These are phyloP conservation scores for Brachypalpus laphriformis DNA, from an alignment of 2,888 invertebrate species.

Conservation along the genomic window DNA sequence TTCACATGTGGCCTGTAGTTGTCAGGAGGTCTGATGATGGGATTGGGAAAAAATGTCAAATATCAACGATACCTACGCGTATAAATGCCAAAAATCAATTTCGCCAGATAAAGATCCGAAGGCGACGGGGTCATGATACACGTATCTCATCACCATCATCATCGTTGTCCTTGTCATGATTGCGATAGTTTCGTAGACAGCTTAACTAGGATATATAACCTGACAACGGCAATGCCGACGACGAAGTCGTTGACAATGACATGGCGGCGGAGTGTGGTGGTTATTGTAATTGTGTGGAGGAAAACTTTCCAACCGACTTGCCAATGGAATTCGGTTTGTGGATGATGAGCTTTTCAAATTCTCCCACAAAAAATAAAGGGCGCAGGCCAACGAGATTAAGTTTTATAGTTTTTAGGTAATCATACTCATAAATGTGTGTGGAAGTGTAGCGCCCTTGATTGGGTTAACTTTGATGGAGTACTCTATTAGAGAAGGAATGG, in stretches of 20 bases:
- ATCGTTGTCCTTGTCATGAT: slow-evolving; percentile 23
- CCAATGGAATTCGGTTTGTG: slow-evolving; percentile 1
- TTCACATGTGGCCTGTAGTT: neutral
- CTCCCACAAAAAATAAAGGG: neutral
- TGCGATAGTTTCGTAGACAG: slow-evolving; percentile 40
- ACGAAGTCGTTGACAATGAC: slow-evolving; percentile 21
- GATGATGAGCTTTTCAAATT: neutral
- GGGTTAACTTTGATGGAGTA: neutral
- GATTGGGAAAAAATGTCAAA: neutral
- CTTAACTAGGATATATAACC: slow-evolving; percentile 32
- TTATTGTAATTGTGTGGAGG: slow-evolving; percentile 9
- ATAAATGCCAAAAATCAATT: slow-evolving; percentile 41
- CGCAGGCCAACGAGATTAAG: slow-evolving; percentile 20
- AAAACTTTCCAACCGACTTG: slow-evolving; percentile 3
- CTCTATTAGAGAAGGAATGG: neutral
- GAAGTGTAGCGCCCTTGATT: neutral
- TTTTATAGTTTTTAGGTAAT: slow-evolving; percentile 47
- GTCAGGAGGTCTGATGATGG: neutral
- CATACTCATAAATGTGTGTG: neutral
- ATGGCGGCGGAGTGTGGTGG: slow-evolving; percentile 1
- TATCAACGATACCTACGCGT: neutral
- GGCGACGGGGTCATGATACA: neutral
- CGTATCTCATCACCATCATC: slow-evolving; percentile 37
- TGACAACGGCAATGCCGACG: slow-evolving; percentile 14
- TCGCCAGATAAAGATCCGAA: slow-evolving; percentile 9